Evolutionary conservation across 2,797 vertebrate genomes (phyloP).

Genomic region (Diglossa cyanea): DNA sequence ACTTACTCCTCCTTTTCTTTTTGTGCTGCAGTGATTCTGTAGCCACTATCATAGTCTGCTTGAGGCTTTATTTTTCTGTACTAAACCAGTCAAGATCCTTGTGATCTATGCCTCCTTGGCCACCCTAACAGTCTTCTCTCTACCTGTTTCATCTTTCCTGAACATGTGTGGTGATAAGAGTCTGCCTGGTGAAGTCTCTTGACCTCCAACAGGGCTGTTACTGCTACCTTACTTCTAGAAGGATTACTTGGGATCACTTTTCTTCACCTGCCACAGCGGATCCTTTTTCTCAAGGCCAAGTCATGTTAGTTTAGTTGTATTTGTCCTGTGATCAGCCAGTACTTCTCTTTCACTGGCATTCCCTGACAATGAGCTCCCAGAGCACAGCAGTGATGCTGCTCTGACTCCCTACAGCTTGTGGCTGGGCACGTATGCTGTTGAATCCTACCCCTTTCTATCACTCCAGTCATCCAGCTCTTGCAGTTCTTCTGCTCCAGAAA

Average conservation of each 20-base stretch:
- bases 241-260: neutral
- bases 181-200: neutral
- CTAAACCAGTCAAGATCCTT: neutral
- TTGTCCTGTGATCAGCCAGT: neutral
- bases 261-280: neutral
- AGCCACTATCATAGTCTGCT: neutral
- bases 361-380: neutral
- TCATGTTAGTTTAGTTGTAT: rapidly evolving
- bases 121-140: neutral
- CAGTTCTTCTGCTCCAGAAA: neutral
- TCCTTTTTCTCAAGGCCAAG: neutral
- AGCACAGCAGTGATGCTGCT: neutral
- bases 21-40: neutral
- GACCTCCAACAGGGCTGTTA: neutral
- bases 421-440: rapidly evolving
- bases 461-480: neutral
- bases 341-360: neutral
- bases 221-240: neutral
- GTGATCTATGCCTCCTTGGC: neutral
- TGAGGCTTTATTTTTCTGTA: neutral
- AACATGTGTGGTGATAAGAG: neutral
- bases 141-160: neutral
- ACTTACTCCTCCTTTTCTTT: neutral
- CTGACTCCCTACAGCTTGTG: neutral
- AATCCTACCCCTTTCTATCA: neutral